phyloP scores from a whole-genome alignment of 2,888 invertebrate genomes.

The Seira ritae region DNA sequence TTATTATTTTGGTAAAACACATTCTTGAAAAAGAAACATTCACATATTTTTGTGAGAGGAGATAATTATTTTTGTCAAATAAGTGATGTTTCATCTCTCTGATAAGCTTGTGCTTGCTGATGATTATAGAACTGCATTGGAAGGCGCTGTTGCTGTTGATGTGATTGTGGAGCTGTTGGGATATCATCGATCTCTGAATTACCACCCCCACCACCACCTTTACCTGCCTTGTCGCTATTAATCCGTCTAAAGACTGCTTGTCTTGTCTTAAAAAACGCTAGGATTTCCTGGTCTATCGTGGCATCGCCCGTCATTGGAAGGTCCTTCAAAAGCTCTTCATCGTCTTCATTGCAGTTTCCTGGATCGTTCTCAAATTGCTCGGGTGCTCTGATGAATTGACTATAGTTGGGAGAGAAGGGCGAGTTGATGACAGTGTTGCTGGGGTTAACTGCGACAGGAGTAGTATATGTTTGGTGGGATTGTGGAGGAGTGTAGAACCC shows the following conservation, averaged over 20 bases:
- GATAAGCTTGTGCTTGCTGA: neutral
- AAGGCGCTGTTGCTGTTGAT: slow-evolving; percentile 12
- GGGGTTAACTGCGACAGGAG: neutral
- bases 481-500: neutral
- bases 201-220: neutral
- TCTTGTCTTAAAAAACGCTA: slow-evolving; percentile 76
- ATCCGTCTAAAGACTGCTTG: slow-evolving; percentile 58
- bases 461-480: neutral
- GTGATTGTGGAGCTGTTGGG: slow-evolving; percentile 26
- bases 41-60: too few species aligned
- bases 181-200: neutral
- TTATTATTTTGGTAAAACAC: too few species aligned
- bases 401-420: neutral
- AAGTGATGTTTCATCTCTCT: neutral
- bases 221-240: slow-evolving; percentile 32
- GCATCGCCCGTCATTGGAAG: slow-evolving; percentile 78
- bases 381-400: neutral
- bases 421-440: neutral
- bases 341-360: slow-evolving; percentile 40
- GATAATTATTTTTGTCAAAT: too few species aligned
- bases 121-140: neutral
- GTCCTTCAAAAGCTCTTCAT: slow-evolving; percentile 75
- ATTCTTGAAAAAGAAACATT: too few species aligned
- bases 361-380: slow-evolving; percentile 22
- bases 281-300: slow-evolving; percentile 78